Evolutionary conservation across 2,888 invertebrate species (phyloP), one percentile per base, ranked within the genome.

Genomic region (Cryptops parisi): DNA sequence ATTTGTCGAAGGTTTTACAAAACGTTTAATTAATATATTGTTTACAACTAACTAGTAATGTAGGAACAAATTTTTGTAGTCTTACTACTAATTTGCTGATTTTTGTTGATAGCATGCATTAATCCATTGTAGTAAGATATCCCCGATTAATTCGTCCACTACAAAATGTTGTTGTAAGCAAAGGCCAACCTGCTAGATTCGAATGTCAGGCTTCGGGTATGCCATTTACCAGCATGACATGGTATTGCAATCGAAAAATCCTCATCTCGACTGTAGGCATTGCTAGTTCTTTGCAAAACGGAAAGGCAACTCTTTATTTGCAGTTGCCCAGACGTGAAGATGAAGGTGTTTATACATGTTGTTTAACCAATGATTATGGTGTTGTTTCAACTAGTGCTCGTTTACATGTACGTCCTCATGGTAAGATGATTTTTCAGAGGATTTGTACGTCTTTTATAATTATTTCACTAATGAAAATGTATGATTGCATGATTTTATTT

Each of bases 161-260:
- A 4, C 19, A 55, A 21, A 59, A 59, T 4, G 44, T 54, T 25
- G 24, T 19, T 2, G 50, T 50, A 6, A 26, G 23, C 3, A 33
- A 50, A 39, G 50, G 50, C 6, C 41, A 40, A 3, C 15, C 25
- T 3, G 50, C 40, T 2, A 43, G 21, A 2, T 75, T 74, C 62
- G 68, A 73, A 62, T 72, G 72, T 53, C 72, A 72, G 57, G 70
- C 74, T 47, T 64, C 65, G 46, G 58, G 57, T 47, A 68, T 72
- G 49, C 81, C 83, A 9, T 73, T 56, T 40, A 59, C 61, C 1
- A 79, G 76, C 65, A 79, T 88, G 17, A 74, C 78, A 60, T 91
- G 90, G 90, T 81, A 77, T 64, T 33, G 6, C 15, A 33, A 33
- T 33, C 6, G 15, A 9, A 15, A 33, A 6, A 33, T 9, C 15